A percentile compares a stretch with the other conserved stretches of the same genome.
Conservation (phyloP, 2,888 invertebrate genomes). For the Drosophila siamana region DNA sequence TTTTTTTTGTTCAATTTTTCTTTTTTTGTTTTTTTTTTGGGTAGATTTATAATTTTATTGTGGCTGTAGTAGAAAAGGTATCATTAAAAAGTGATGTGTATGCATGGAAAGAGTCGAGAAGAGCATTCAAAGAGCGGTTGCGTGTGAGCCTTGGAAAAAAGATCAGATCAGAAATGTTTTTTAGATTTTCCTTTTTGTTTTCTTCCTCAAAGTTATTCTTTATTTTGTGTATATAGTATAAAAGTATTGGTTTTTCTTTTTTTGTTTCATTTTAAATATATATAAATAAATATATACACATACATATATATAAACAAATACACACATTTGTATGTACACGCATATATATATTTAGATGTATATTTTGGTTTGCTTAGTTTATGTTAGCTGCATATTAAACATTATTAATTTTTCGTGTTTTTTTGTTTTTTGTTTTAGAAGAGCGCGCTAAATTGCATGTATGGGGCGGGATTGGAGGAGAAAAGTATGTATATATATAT, state of each 20-base stretch:
- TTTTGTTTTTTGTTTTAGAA: conserved; percentile 44
- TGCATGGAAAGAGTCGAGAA: conserved; percentile 42
- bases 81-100: conserved; percentile 58
- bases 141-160: conserved; percentile 49
- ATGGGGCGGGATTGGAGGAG: conserved; percentile 20
- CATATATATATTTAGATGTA: conserved; percentile 20
- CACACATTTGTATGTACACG: conserved; percentile 5
- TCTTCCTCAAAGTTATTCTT: conserved; percentile 25
- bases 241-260: conserved; percentile 62
- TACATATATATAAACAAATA: conserved; percentile 23
- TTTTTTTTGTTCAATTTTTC: conserved; percentile 4
- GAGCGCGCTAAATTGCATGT: conserved; percentile 63
- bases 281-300: conserved; percentile 26
- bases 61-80: conserved; percentile 71
- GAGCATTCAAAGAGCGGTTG: conserved; percentile 35
- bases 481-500: conserved; percentile 42
- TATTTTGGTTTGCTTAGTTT: conserved; percentile 63
- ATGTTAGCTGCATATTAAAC: conserved; percentile 57
- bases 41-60: conserved; percentile 45
- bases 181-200: conserved; percentile 25
- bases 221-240: conserved; percentile 70
- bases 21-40: conserved; percentile 8
- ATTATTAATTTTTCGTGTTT: conserved; percentile 45
- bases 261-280: conserved; percentile 10
- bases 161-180: conserved; percentile 42